phyloP scores from a whole-genome alignment of 2,113 vertebrate species.

The Alligator mississippiensis region DNA sequence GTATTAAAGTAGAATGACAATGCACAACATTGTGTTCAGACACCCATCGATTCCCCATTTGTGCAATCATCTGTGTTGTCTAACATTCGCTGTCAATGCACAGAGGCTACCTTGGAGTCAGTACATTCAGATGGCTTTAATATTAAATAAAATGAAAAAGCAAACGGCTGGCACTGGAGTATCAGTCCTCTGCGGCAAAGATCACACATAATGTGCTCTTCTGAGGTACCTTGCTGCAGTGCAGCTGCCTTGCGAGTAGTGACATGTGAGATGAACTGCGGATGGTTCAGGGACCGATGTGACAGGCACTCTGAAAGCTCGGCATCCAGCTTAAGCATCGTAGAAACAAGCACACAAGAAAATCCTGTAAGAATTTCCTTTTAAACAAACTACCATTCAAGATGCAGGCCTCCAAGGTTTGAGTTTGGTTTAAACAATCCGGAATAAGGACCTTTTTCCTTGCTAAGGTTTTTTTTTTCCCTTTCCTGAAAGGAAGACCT shows the following conservation, averaged over 20 bases:
- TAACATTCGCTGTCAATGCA: background rate
- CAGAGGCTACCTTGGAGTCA: background rate
- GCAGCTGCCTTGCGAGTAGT: rapidly evolving
- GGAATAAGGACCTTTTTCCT: background rate
- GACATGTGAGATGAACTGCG: background rate
- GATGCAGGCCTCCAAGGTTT: background rate
- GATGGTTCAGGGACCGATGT: rapidly evolving
- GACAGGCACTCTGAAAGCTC: background rate
- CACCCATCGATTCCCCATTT: background rate
- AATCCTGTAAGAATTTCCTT: background rate
- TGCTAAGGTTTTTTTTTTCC: background rate
- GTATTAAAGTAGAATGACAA: background rate
- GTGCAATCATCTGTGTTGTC: background rate
- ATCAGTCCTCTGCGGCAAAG: background rate
- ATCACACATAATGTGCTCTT: no score
- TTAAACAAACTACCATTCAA: background rate
- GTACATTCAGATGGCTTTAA: background rate
- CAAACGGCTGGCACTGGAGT: background rate
- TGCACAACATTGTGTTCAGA: background rate
- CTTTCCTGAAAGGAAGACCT: background rate
- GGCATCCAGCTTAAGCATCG: background rate
- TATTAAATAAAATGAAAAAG: background rate
- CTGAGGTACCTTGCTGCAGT: background rate
- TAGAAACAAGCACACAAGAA: background rate
- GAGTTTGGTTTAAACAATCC: background rate